Evolutionary conservation across 2,113 vertebrate genomes (phyloP).

Genomic region (Archilochus colubris): DNA sequence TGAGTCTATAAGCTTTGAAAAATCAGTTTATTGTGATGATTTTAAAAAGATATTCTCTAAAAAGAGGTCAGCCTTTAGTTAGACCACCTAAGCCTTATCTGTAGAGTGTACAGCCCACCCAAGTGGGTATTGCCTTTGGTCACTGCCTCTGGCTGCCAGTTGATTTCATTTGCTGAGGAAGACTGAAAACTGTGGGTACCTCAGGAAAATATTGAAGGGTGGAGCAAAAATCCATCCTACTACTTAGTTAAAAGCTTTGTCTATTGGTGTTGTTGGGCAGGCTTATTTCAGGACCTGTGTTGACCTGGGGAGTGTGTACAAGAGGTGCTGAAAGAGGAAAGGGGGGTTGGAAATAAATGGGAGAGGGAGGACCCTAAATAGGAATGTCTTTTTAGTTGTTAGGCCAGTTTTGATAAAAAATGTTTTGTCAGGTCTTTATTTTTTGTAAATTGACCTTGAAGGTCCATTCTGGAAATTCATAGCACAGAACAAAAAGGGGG

Average conservation of each 20-base stretch:
- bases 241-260: not conserved
- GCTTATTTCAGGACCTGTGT: accelerated
- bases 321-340: not conserved
- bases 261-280: not conserved
- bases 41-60: not conserved
- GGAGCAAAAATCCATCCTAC: not conserved
- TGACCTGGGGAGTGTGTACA: not conserved
- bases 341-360: no score
- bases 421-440: not conserved
- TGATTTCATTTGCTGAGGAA: not conserved
- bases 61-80: not conserved
- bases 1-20: slow-evolving; percentile 14
- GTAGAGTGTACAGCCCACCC: not conserved
- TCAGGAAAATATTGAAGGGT: not conserved
- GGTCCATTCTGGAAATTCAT: not conserved
- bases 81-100: not conserved
- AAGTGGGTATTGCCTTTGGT: not conserved
- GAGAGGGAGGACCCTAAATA: not conserved
- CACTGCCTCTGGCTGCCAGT: not conserved
- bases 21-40: not conserved
- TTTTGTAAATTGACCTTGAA: not conserved
- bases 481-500: not conserved
- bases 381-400: not conserved
- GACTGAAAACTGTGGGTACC: not conserved
- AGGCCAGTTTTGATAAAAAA: not conserved